phyloP scores from a whole-genome alignment of 2,113 vertebrate genomes.

The Tympanuchus pallidicinctus region DNA sequence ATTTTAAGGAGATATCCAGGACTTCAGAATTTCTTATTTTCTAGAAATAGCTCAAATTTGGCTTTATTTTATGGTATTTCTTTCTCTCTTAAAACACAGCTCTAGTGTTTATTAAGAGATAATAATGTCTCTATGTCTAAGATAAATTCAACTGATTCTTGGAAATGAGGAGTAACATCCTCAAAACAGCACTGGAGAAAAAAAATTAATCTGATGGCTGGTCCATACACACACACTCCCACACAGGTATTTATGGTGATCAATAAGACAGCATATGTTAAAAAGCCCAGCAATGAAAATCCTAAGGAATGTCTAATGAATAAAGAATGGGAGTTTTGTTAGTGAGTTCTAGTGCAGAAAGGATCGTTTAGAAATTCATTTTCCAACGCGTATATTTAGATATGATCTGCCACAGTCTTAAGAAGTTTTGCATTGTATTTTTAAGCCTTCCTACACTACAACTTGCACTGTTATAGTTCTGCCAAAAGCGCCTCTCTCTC shows the following conservation, averaged over 20 bases:
- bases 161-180: neutral
- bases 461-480: neutral
- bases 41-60: neutral
- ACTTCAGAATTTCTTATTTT: neutral
- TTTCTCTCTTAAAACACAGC: neutral
- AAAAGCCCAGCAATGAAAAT: neutral
- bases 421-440: neutral
- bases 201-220: neutral
- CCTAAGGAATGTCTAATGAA: neutral
- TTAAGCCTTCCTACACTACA: neutral
- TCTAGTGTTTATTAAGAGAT: neutral
- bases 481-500: neutral
- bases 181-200: neutral
- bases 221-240: fast-evolving
- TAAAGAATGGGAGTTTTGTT: neutral
- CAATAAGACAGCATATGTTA: neutral
- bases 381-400: neutral
- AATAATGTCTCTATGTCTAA: neutral
- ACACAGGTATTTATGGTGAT: neutral
- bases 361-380: neutral
- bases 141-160: neutral
- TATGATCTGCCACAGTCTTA: fast-evolving
- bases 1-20: neutral
- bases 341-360: neutral
- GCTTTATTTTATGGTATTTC: neutral